Conservation (phyloP, 2,113 vertebrate species). For the Tupaia tana region DNA sequence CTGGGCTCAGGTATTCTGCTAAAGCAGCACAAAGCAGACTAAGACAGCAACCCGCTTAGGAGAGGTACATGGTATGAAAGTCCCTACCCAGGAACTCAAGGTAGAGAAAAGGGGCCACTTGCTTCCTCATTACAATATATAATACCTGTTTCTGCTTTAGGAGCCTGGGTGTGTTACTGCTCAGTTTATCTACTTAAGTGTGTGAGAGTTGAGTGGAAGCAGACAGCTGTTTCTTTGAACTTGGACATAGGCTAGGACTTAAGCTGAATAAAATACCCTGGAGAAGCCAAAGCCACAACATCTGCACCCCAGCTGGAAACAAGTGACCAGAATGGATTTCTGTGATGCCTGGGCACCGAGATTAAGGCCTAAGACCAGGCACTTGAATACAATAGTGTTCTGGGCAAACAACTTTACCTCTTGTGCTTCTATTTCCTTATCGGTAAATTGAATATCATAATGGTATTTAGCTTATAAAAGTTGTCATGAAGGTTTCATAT, state of each 20-base stretch:
- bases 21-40: not conserved
- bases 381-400: not conserved
- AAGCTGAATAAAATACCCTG: not conserved
- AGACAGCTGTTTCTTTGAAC: not conserved
- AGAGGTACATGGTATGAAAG: not conserved
- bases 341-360: not conserved
- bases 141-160: not conserved
- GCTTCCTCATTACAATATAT: not conserved
- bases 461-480: not conserved
- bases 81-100: not conserved
- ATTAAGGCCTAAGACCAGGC: not conserved
- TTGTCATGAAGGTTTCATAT: not conserved
- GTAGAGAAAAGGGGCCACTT: not conserved
- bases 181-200: not conserved
- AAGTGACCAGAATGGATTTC: not conserved
- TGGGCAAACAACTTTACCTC: not conserved
- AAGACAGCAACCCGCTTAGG: not conserved
- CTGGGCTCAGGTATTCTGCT: not conserved
- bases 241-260: not conserved
- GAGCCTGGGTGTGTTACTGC: not conserved
- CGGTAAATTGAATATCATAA: slow-evolving; percentile 13
- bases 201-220: not conserved
- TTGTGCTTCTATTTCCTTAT: not conserved
- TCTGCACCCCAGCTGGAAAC: not conserved
- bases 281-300: not conserved